These are phyloP conservation scores for Platalea minor DNA, from an alignment of 2,797 vertebrate species.

Conservation along the genomic window DNA sequence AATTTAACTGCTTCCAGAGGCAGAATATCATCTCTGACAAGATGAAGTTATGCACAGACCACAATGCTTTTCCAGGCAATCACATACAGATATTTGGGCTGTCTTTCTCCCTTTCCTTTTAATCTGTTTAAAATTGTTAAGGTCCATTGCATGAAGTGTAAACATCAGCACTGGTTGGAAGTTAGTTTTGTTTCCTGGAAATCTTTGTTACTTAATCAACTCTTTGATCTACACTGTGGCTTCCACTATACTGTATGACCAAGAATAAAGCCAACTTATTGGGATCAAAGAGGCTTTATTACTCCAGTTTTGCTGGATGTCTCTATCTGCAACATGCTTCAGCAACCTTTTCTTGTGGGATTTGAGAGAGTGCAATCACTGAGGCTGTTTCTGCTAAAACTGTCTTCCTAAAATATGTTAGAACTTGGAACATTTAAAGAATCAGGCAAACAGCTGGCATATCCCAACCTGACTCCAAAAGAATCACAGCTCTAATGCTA, in stretches of 20 bases:
- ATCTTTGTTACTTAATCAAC: not conserved
- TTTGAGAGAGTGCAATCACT: not conserved
- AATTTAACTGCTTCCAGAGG: not conserved
- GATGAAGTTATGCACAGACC: not conserved
- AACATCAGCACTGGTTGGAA: not conserved
- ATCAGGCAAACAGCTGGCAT: not conserved
- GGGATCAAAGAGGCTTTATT: not conserved
- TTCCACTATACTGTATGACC: not conserved
- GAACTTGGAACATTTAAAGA: not conserved
- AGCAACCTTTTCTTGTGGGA: not conserved
- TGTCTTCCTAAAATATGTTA: not conserved
- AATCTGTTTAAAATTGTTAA: constrained; percentile 7
- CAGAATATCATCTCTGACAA: not conserved
- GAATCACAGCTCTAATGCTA: not conserved
- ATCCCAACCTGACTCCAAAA: not conserved
- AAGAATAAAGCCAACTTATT: not conserved
- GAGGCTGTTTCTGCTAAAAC: not conserved
- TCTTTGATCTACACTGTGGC: not conserved
- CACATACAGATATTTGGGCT: not conserved
- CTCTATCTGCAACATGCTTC: not conserved
- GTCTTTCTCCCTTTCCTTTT: not conserved
- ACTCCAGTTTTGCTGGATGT: not conserved
- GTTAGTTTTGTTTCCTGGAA: constrained; percentile 9
- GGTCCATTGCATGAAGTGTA: not conserved
- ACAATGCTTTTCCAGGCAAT: not conserved